Evolutionary conservation across 2,113 vertebrate genomes (phyloP).

Genomic region (Notechis scutatus): DNA sequence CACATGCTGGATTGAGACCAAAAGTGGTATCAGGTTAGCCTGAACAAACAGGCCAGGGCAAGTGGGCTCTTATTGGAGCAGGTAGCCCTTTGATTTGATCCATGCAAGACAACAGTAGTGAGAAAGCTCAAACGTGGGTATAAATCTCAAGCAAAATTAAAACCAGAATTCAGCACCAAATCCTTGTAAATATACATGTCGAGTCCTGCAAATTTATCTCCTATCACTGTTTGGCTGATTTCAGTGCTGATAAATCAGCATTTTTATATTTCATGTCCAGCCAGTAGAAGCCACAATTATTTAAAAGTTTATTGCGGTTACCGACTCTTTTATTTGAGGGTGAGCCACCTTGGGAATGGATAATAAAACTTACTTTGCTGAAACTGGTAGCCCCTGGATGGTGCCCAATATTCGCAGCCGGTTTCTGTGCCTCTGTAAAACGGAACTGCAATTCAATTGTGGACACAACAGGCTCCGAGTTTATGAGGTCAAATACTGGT

Average conservation of each 20-base stretch:
- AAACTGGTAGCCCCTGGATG: neutral
- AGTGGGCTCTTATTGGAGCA: neutral
- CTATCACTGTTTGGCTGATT: neutral
- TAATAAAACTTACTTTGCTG: neutral
- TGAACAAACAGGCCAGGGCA: neutral
- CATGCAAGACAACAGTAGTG: neutral
- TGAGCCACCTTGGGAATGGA: neutral
- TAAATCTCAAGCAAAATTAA: neutral
- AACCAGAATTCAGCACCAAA: neutral
- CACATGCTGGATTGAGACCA: neutral
- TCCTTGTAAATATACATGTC: neutral
- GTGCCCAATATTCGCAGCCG: neutral
- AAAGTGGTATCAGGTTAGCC: neutral
- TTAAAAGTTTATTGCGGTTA: neutral
- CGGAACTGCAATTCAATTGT: too few relatives aligned
- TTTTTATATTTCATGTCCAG: neutral
- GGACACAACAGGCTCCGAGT: neutral
- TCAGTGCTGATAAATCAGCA: neutral
- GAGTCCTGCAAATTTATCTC: neutral
- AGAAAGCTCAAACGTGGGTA: neutral
- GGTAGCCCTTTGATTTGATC: neutral
- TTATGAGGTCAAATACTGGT: neutral
- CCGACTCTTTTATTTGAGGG: neutral
- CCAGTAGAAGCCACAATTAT: neutral
- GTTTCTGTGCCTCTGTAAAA: neutral